These are phyloP conservation scores for Athalia cordata DNA, from an alignment of 2,888 invertebrate species.

Conservation along the genomic window DNA sequence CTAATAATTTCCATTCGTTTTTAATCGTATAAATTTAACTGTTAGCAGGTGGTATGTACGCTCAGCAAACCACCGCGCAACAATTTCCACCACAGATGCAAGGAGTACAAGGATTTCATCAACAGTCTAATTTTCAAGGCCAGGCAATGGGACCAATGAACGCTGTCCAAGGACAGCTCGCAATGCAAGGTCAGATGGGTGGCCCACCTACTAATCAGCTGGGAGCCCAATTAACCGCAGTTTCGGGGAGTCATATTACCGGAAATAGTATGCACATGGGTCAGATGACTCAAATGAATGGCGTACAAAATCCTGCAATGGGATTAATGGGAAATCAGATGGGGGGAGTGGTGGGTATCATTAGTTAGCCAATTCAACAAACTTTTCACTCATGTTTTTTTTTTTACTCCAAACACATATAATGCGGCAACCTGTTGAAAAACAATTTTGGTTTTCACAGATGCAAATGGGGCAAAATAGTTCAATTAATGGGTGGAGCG, in stretches of 20 bases:
- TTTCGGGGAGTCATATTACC: constrained; percentile 56
- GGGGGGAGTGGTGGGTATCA: constrained; percentile 66
- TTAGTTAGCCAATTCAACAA: background rate
- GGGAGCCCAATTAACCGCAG: constrained; percentile 57
- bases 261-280: constrained; percentile 60
- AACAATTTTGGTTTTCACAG: constrained; percentile 48
- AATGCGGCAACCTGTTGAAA: too few species aligned
- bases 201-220: constrained; percentile 59
- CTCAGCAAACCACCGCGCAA: constrained; percentile 62
- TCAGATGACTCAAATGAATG: constrained; percentile 63
- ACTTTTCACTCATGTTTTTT: too few species aligned
- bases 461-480: constrained; percentile 65
- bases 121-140: constrained; percentile 60
- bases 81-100: constrained; percentile 54
- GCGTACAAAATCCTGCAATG: constrained; percentile 60
- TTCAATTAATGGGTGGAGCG: constrained; percentile 68
- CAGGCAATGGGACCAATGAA: constrained; percentile 61
- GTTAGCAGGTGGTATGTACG: constrained; percentile 59
- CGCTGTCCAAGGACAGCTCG: constrained; percentile 63
- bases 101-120: constrained; percentile 57
- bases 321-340: constrained; percentile 64
- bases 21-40: background rate
- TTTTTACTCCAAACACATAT: too few species aligned
- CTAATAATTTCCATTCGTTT: too few species aligned
- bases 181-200: constrained; percentile 62